Evolutionary conservation across 2,113 vertebrate genomes (phyloP).

Genomic region (Geococcyx californianus): DNA sequence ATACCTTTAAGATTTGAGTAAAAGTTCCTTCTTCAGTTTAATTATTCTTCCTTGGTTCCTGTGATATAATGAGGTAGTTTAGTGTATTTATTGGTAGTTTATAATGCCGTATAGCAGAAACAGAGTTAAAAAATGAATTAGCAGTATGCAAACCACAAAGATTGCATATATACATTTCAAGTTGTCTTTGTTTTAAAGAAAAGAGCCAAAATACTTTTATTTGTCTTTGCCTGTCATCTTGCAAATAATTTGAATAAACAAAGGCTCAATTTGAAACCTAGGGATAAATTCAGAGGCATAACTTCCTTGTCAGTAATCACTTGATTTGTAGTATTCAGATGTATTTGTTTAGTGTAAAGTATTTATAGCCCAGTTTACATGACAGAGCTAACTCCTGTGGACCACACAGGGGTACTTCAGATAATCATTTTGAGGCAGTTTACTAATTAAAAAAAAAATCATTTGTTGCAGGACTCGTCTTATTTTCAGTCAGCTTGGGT

Average conservation of each 20-base stretch:
- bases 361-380: background rate
- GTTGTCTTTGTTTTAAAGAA: background rate
- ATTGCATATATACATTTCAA: background rate
- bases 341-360: background rate
- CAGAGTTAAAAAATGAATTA: background rate
- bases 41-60: background rate
- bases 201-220: background rate
- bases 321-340: background rate
- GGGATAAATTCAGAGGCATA: background rate
- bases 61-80: background rate
- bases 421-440: background rate
- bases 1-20: background rate
- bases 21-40: background rate
- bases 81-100: background rate
- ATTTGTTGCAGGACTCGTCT: constrained; percentile 76
- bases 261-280: background rate
- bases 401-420: background rate
- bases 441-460: constrained; percentile 27
- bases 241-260: background rate
- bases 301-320: background rate
- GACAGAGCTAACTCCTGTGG: background rate
- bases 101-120: background rate
- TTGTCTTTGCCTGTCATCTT: background rate
- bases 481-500: constrained; percentile 80
- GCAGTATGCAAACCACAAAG: background rate